Percentiles rank a stretch among this genome's conserved stretches.
These are phyloP conservation scores for Diorhabda sublineata DNA, from an alignment of 1,140 invertebrate species.

Conservation along the genomic window DNA sequence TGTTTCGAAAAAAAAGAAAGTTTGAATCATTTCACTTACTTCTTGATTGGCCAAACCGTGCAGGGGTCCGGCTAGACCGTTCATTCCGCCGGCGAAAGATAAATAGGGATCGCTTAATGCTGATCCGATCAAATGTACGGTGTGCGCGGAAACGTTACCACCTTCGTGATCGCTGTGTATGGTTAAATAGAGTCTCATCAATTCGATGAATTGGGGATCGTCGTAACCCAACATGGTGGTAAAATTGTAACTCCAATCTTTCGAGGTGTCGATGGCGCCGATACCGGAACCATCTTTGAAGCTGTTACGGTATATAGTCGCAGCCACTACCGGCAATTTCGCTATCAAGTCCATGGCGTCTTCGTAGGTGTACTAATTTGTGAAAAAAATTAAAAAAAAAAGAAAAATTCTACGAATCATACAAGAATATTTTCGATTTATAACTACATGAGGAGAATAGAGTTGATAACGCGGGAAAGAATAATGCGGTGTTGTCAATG, in stretches of 20 bases:
- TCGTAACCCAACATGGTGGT: constrained; percentile 80
- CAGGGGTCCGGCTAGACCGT: constrained; percentile 81
- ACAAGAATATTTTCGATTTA: too few species aligned
- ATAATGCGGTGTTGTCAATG: too few species aligned
- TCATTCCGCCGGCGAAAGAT: constrained; percentile 81
- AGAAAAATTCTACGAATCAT: too few species aligned
- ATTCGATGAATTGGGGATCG: constrained; percentile 72
- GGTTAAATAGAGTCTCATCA: constrained; percentile 85
- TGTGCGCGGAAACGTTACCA: constrained; percentile 85
- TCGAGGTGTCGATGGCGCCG: constrained; percentile 72
- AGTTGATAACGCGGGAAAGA: too few species aligned
- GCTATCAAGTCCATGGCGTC: constrained; percentile 88
- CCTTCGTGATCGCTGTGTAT: constrained; percentile 89
- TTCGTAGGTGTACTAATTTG: constrained; percentile 62
- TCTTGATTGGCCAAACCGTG: constrained; percentile 91
- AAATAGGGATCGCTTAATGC: constrained; percentile 87
- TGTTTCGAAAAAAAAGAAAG: too few species aligned
- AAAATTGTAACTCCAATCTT: constrained; percentile 88
- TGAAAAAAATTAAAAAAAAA: too few species aligned
- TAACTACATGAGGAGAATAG: too few species aligned
- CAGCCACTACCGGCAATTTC: constrained; percentile 83
- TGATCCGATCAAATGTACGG: constrained; percentile 82
- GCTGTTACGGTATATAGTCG: constrained; percentile 80
- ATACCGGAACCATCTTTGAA: constrained; percentile 72
- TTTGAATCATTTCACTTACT: constrained; percentile 39